A percentile compares a stretch with the other conserved stretches of the same genome.
These are phyloP conservation scores for Beaufortia kweichowensis DNA, from an alignment of 2,113 vertebrate genomes.

Conservation along the genomic window DNA sequence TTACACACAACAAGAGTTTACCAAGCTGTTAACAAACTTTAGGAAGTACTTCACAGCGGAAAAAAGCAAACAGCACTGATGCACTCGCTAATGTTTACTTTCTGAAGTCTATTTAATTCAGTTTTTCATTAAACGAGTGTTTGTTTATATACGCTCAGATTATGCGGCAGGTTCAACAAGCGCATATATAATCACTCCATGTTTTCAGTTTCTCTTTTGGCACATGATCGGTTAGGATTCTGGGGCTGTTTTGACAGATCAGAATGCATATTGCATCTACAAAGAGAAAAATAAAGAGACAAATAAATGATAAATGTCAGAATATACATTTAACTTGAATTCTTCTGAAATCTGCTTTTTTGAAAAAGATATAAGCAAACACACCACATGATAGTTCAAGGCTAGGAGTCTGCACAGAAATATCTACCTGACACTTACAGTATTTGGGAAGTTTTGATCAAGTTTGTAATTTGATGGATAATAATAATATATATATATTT, in stretches of 20 bases:
- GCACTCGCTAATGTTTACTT: slow-evolving; percentile 23
- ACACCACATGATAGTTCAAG: too few species aligned
- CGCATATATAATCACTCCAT: neutral
- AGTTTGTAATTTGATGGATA: too few species aligned
- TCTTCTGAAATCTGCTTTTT: too few species aligned
- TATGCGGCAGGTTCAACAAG: neutral
- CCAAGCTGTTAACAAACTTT: slow-evolving; percentile 1
- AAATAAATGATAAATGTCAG: neutral
- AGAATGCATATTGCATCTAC: neutral
- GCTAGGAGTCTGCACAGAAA: too few species aligned
- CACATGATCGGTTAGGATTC: slow-evolving; percentile 17
- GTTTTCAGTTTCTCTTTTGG: neutral
- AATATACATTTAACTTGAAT: neutral
- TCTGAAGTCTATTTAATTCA: slow-evolving; percentile 11
- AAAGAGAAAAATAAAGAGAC: neutral
- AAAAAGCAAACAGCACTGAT: slow-evolving; percentile 22
- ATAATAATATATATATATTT: too few species aligned
- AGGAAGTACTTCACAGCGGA: neutral
- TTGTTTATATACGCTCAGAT: neutral
- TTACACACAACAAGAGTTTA: slow-evolving; percentile 20
- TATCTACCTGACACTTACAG: too few species aligned
- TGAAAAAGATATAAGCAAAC: too few species aligned
- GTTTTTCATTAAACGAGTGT: slow-evolving; percentile 15
- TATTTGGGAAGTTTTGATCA: too few species aligned
- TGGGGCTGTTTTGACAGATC: slow-evolving; percentile 2